These are phyloP conservation scores for Mionectes olivaceus DNA, from an alignment of 2,797 vertebrate species.

Conservation along the genomic window DNA sequence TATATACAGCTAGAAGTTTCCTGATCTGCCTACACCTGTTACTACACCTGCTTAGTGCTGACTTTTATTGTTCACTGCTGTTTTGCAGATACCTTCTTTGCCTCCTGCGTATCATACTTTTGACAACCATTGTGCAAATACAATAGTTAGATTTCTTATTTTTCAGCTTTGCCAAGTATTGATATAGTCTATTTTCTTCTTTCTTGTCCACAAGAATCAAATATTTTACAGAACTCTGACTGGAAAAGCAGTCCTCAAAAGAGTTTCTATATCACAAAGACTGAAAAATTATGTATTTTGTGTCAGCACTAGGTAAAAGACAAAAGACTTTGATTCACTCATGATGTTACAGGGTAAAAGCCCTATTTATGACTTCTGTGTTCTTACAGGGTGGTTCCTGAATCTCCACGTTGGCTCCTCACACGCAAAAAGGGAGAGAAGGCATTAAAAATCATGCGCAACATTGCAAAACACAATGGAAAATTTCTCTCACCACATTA, in stretches of 20 bases:
- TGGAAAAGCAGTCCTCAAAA: neutral
- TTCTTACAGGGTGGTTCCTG: constrained; percentile 88
- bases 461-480: constrained; percentile 90
- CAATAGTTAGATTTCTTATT: neutral
- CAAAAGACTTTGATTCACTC: neutral
- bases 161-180: neutral
- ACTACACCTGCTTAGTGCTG: fast-evolving
- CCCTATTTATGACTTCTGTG: neutral
- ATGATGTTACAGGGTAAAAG: neutral
- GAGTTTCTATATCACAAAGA: neutral
- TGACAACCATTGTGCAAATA: neutral
- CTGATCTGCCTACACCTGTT: neutral
- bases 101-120: neutral
- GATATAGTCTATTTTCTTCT: neutral
- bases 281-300: neutral
- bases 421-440: constrained; percentile 86
- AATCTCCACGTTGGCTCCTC: constrained; percentile 95
- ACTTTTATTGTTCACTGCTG: neutral
- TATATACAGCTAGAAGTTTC: neutral
- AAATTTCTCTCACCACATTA: constrained; percentile 79
- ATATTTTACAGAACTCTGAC: neutral
- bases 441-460: constrained; percentile 86
- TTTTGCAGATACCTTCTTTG: neutral
- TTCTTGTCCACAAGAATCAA: neutral
- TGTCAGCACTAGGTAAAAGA: neutral